Percentiles rank a stretch among this genome's conserved stretches.
phyloP scores from a whole-genome alignment of 2,888 invertebrate species.

The Agonopterix subpropinquella region DNA sequence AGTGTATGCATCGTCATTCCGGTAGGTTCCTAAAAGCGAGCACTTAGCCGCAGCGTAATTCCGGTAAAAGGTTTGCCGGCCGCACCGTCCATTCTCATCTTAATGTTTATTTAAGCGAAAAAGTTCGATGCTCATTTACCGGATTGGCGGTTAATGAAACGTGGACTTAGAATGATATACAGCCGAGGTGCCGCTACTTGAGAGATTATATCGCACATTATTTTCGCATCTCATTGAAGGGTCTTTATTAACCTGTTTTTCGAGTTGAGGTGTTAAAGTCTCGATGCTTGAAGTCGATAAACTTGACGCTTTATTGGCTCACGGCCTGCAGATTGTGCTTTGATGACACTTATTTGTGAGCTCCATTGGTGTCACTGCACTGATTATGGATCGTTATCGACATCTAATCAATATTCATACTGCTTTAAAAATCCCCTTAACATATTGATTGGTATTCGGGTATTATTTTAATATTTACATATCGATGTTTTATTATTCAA shows the following conservation, averaged over 20 bases:
- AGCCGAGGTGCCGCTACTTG: slow-evolving; percentile 23
- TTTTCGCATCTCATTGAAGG: slow-evolving; percentile 57
- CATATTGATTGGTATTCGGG: slow-evolving; percentile 4
- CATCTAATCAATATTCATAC: slow-evolving; percentile 14
- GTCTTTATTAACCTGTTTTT: slow-evolving; percentile 53
- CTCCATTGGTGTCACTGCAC: slow-evolving; percentile 23
- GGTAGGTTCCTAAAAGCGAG: slow-evolving; percentile 44
- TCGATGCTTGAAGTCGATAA: slow-evolving; percentile 45
- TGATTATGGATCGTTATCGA: slow-evolving; percentile 21
- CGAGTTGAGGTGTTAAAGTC: slow-evolving; percentile 47
- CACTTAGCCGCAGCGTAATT: slow-evolving; percentile 61
- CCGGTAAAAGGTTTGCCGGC: slow-evolving; percentile 59
- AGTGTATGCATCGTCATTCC: slow-evolving; percentile 33
- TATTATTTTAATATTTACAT: slow-evolving; percentile 3
- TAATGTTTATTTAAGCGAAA: slow-evolving; percentile 71
- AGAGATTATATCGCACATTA: slow-evolving; percentile 58
- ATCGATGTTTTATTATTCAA: background rate
- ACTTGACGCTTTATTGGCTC: slow-evolving; percentile 37
- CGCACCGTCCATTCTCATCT: slow-evolving; percentile 53
- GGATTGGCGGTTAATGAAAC: slow-evolving; percentile 63
- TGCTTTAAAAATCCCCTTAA: slow-evolving; percentile 1
- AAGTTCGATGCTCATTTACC: slow-evolving; percentile 62
- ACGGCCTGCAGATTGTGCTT: slow-evolving; percentile 11
- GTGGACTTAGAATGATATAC: slow-evolving; percentile 46
- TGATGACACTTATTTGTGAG: slow-evolving; percentile 6